phyloP scores from a whole-genome alignment of 1,140 invertebrate species.

The Anoplophora glabripennis region DNA sequence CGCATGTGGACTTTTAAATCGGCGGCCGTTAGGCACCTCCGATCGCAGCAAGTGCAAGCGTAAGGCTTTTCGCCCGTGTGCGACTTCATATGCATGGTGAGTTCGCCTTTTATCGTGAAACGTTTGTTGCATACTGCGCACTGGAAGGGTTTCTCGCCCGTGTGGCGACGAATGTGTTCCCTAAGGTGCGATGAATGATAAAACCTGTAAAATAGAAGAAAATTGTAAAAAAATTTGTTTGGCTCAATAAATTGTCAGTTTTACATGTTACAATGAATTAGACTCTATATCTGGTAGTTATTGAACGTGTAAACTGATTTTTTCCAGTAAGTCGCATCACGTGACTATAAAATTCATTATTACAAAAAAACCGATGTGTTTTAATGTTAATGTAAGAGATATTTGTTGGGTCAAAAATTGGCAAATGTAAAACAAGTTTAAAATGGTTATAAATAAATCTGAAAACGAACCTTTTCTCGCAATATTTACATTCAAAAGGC shows the following conservation, averaged over 20 bases:
- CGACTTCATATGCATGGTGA: slow-evolving; percentile 58
- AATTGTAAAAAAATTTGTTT: too few relatives aligned
- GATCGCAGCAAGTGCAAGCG: slow-evolving; percentile 56
- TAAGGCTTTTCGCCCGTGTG: slow-evolving; percentile 62
- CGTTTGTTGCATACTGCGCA: slow-evolving; percentile 56
- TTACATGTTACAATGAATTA: too few relatives aligned
- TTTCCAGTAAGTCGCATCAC: too few relatives aligned
- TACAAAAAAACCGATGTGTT: too few relatives aligned
- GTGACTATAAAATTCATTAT: too few relatives aligned
- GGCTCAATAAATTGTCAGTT: too few relatives aligned
- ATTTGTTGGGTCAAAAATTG: too few relatives aligned
- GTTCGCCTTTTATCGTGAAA: slow-evolving; percentile 66
- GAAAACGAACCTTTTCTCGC: slow-evolving; percentile 42
- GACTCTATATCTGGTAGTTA: too few relatives aligned
- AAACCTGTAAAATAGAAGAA: slow-evolving; percentile 27
- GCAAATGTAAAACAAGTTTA: too few relatives aligned
- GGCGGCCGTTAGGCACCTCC: slow-evolving; percentile 36
- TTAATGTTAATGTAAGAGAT: too few relatives aligned
- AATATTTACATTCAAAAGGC: slow-evolving; percentile 49
- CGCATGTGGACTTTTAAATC: slow-evolving; percentile 53
- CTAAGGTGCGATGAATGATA: slow-evolving; percentile 44
- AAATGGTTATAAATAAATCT: too few relatives aligned
- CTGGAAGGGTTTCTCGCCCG: slow-evolving; percentile 57
- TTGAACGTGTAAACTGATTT: too few relatives aligned
- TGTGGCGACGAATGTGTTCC: slow-evolving; percentile 59